Conservation (phyloP, 2,888 invertebrate species). For the Encarsia formosa region DNA sequence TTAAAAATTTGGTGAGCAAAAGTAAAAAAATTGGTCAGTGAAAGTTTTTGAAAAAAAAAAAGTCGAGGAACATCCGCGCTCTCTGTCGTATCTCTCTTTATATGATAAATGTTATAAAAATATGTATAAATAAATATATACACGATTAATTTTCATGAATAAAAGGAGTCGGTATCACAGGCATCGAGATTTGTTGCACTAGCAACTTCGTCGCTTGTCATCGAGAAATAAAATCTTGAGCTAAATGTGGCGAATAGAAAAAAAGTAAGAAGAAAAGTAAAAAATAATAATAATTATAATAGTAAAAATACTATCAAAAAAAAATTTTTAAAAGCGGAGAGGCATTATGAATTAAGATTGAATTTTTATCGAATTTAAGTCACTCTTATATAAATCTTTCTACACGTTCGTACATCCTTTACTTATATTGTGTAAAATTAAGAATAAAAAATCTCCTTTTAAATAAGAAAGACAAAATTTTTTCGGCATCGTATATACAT, state of each 20-base stretch:
- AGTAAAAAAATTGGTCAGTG: conserved; percentile 4
- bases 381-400: conserved; percentile 48
- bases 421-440: conserved; percentile 41
- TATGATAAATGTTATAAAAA: conserved; percentile 42
- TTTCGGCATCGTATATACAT: conserved; percentile 41
- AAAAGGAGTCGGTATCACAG: conserved; percentile 17
- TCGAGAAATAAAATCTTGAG: conserved; percentile 3
- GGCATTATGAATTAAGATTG: conserved; percentile 31
- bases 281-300: too few relatives aligned
- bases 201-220: conserved; percentile 9
- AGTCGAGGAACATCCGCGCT: conserved; percentile 36
- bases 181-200: conserved; percentile 9
- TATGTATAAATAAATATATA: too few relatives aligned
- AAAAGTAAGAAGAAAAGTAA: conserved; percentile 4
- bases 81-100: conserved; percentile 45
- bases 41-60: conserved; percentile 8
- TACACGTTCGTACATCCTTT: conserved; percentile 51
- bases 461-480: conserved; percentile 33
- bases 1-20: not conserved
- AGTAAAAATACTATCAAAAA: not conserved
- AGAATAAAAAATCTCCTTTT: conserved; percentile 33
- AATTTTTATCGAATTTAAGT: conserved; percentile 50
- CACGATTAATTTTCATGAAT: conserved; percentile 34
- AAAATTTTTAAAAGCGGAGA: conserved; percentile 12
- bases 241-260: not conserved